Evolutionary conservation across 2,113 vertebrate genomes (phyloP).

Genomic region (Eleginops maclovinus): DNA sequence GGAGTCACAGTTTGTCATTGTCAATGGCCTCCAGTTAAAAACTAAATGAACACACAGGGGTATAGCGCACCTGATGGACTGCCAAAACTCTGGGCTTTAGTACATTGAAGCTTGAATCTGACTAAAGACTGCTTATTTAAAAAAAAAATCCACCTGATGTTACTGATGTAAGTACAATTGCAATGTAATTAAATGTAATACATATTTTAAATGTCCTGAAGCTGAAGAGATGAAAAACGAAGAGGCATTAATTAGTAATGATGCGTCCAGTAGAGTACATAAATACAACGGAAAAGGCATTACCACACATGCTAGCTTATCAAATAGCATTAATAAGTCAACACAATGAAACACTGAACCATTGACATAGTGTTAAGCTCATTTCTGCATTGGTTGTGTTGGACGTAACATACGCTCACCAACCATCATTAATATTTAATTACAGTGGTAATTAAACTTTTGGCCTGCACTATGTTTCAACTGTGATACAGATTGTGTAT

Average conservation of each 20-base stretch:
- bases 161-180: background rate
- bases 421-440: background rate
- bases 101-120: background rate
- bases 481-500: background rate
- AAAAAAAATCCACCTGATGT: background rate
- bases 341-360: background rate
- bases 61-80: conserved; percentile 8
- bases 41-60: conserved; percentile 6
- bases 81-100: background rate
- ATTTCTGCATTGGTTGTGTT: conserved; percentile 7
- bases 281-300: background rate
- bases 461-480: background rate
- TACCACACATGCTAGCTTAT: background rate
- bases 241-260: background rate
- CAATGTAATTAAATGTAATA: background rate
- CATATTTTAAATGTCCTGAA: background rate
- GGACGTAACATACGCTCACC: background rate
- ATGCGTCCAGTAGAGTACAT: too few relatives aligned
- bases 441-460: background rate
- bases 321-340: background rate
- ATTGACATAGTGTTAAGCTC: background rate
- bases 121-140: background rate
- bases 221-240: background rate
- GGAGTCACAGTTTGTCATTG: conserved; percentile 17
- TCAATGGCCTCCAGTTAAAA: conserved; percentile 34